Evolutionary conservation across 1,140 invertebrate genomes (phyloP).

Genomic region (Drosophila triauraria): DNA sequence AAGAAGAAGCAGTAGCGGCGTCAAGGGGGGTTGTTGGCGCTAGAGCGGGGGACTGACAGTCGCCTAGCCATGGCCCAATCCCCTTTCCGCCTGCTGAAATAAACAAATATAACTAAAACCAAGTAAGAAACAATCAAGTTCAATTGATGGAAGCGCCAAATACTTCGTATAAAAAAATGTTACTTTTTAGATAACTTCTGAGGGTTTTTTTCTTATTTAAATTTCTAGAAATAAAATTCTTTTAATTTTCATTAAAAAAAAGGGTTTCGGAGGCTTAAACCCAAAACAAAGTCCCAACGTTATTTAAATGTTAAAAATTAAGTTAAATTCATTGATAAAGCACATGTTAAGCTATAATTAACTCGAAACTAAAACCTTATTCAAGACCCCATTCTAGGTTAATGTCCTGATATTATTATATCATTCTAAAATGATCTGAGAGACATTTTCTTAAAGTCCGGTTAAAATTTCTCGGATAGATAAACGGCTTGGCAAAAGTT

Average conservation of each 20-base stretch:
- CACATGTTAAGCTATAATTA: no score
- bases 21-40: background rate
- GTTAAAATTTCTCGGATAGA: background rate
- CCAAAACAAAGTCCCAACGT: no score
- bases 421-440: background rate
- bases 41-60: conserved; percentile 23
- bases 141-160: background rate
- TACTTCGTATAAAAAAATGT: background rate
- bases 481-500: no score
- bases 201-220: background rate
- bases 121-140: conserved; percentile 22
- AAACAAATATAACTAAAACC: conserved; percentile 62
- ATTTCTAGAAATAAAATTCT: no score
- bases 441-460: background rate
- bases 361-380: no score
- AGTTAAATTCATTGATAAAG: no score
- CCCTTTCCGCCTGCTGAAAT: conserved; percentile 25
- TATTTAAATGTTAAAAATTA: no score
- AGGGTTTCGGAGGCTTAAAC: no score
- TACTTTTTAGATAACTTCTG: background rate
- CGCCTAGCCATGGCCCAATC: conserved; percentile 23
- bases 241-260: no score
- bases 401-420: background rate
- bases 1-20: conserved; percentile 2
- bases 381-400: no score